Evolutionary conservation across 1,140 invertebrate genomes (phyloP).

Genomic region (Probaryconus sp.): DNA sequence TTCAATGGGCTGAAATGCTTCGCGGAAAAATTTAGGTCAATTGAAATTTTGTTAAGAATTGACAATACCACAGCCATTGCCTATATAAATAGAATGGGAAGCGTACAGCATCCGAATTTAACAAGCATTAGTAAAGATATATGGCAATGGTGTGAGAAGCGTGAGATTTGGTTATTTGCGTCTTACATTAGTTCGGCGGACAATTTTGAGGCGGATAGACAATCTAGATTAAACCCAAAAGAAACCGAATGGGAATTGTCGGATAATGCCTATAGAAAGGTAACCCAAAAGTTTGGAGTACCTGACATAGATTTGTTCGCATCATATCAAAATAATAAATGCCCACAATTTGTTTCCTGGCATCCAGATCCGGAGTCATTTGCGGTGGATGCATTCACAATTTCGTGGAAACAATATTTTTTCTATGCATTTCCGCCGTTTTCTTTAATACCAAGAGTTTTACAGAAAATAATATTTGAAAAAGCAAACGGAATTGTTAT

Average conservation of each 20-base stretch:
- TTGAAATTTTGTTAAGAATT: neutral
- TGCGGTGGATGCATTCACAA: conserved; percentile 43
- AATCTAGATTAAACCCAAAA: too few species aligned
- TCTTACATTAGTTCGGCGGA: conserved; percentile 44
- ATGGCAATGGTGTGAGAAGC: conserved; percentile 10
- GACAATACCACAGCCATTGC: conserved; percentile 17
- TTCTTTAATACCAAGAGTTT: conserved; percentile 18
- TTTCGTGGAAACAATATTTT: conserved; percentile 7
- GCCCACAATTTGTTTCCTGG: conserved; percentile 38
- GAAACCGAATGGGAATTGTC: too few species aligned
- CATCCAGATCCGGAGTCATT: conserved; percentile 29
- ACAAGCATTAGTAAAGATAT: conserved; percentile 1
- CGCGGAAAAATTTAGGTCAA: neutral
- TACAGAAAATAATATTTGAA: neutral
- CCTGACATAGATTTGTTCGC: conserved; percentile 60
- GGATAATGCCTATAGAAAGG: too few species aligned
- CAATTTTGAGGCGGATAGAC: conserved; percentile 45
- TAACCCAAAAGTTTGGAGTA: conserved; percentile 34
- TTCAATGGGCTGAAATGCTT: conserved; percentile 14
- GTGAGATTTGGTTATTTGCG: conserved; percentile 15
- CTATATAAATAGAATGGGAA: conserved; percentile 22
- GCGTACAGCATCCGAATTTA: neutral
- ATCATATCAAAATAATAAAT: conserved; percentile 46
- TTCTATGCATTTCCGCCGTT: conserved; percentile 51
- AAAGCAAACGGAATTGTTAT: conserved; percentile 10